Evolutionary conservation across 2,797 vertebrate species (phyloP).

Genomic region (Taenioides sp.): DNA sequence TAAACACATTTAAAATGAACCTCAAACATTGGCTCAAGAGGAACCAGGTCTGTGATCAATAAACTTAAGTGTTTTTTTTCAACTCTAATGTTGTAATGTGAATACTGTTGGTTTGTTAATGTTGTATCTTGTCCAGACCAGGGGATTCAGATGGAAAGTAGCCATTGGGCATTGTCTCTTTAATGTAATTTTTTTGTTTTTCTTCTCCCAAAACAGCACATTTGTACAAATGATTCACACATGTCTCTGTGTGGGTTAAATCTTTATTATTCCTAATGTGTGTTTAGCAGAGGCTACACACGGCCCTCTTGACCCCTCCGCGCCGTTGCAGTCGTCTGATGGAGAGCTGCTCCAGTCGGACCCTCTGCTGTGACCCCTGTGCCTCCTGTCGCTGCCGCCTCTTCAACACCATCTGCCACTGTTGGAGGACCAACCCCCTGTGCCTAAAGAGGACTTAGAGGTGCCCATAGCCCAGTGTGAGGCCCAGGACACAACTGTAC

Average conservation of each 20-base stretch:
- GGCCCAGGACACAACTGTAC: neutral
- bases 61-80: too few species aligned
- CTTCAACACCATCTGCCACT: constrained; percentile 90
- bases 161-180: too few species aligned
- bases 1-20: too few species aligned
- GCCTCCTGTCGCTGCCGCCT: constrained; percentile 91
- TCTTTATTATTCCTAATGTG: neutral
- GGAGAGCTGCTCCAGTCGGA: constrained; percentile 83
- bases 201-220: neutral
- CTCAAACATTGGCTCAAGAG: too few species aligned
- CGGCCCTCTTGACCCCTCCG: constrained; percentile 40
- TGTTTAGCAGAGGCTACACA: constrained; percentile 43
- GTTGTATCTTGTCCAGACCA: too few species aligned
- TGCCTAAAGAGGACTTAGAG: constrained; percentile 70
- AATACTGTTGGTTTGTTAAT: too few species aligned
- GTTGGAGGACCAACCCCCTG: constrained; percentile 82
- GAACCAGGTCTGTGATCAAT: too few species aligned
- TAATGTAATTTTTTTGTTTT: too few species aligned
- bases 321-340: constrained; percentile 83
- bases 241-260: neutral
- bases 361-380: constrained; percentile 88
- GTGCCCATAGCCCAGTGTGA: neutral
- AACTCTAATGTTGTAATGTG: too few species aligned
- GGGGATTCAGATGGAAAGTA: too few species aligned
- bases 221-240: neutral